Evolutionary conservation across 1,140 invertebrate species (phyloP).

Genomic region (Drosophila guanche): DNA sequence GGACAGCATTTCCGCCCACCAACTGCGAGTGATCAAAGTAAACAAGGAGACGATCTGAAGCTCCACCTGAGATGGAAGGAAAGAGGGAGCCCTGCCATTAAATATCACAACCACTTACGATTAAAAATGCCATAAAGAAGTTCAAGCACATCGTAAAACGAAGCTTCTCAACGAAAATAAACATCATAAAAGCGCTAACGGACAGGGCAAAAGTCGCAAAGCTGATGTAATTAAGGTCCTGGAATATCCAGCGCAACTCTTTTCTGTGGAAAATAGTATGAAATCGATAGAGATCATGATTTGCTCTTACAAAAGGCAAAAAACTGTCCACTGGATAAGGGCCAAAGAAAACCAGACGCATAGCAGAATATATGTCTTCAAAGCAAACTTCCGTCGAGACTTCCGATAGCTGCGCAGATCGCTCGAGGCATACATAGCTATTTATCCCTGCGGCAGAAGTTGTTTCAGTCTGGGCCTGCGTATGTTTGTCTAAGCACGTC

Average conservation of each 20-base stretch:
- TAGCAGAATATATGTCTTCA: slow-evolving; percentile 32
- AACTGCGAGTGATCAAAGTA: slow-evolving; percentile 2
- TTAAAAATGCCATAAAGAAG: slow-evolving; percentile 22
- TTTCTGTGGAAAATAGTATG: background rate
- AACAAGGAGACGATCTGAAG: slow-evolving; percentile 46
- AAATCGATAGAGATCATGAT: too few relatives aligned
- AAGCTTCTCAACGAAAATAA: slow-evolving; percentile 47
- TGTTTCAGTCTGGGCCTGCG: background rate
- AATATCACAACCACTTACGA: slow-evolving; percentile 34
- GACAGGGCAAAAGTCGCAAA: slow-evolving; percentile 32
- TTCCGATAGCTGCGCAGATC: slow-evolving; percentile 23
- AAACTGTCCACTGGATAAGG: slow-evolving; percentile 31
- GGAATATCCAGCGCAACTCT: background rate
- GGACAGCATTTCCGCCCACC: slow-evolving; percentile 23
- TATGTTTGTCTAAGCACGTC: background rate
- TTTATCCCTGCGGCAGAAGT: slow-evolving; percentile 10
- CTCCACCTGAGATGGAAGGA: slow-evolving; percentile 29
- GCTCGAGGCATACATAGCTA: slow-evolving; percentile 16
- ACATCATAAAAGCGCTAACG: slow-evolving; percentile 21
- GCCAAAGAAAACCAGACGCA: slow-evolving; percentile 40
- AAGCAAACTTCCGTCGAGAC: slow-evolving; percentile 28
- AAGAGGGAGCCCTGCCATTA: background rate
- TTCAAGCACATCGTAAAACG: slow-evolving; percentile 31
- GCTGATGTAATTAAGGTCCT: slow-evolving; percentile 7
- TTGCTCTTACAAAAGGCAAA: slow-evolving; percentile 33